Base-by-base conservation (phyloP, 35 echinoderm and acorn worm genomes). In the Ophiothrix spiculata region DNA sequence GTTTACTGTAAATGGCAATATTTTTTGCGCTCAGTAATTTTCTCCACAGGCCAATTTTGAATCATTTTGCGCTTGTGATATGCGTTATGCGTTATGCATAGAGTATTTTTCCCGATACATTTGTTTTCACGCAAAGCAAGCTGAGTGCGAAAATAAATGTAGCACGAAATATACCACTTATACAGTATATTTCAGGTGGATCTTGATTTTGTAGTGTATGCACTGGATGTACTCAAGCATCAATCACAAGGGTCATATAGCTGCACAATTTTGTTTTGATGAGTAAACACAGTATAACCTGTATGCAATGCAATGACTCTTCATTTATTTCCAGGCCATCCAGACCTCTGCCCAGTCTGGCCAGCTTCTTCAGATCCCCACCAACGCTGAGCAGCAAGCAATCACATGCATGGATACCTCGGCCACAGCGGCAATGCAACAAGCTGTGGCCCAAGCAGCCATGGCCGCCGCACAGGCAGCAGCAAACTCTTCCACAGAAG, bases 331-430 rank as follows among this genome's bases (percentile, higher is more conserved):
- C 25, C 74, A 91, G 93, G 85, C 79, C 39, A 94, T 94, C 64
- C 91, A 11, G 31, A 88, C 75, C 32, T 80, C 79, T 31, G 93
- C 78, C 31, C 38, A 49, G 38, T 33, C 81, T 29, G 84, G 80
- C 17, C 93, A 95, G 76, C 40, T 88, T 25, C 79, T 91, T 31
- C 93, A 91, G 37, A 81, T 91, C 12, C 77, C 84, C 15, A 63
- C 90, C 19, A 34, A 36, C 32, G 14, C 25, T 60, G 46, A 84
- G 15, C 45, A n/a, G 21, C 81, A 83, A 39, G 81, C 64, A 25
- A 84, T 80, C 41, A 84, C 74, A 32, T 90, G 33, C 75, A 81
- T 41, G 60, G 81, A 37, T 28, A 90, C 83, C 88, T 90, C 88
- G 11, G 88, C 88, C 21, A 77, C 80, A 4, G 88, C 88, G 37